Percentiles rank a stretch among this genome's conserved stretches.
phyloP scores from a whole-genome alignment of 1,140 invertebrate genomes.

The Aphis craccivora region DNA sequence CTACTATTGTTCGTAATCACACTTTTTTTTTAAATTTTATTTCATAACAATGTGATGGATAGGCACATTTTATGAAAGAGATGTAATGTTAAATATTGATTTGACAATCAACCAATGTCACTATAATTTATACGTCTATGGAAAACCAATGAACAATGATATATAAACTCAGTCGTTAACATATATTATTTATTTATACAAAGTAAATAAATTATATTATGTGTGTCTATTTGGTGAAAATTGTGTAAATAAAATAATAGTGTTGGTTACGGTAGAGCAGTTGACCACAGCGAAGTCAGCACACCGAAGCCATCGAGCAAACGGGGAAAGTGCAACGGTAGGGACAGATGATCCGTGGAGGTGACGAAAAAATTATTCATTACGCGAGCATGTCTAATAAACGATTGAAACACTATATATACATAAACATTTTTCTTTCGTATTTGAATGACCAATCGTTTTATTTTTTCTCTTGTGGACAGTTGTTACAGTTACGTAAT shows the following conservation, averaged over 20 bases:
- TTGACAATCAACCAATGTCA: background rate
- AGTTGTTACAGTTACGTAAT: constrained; percentile 18
- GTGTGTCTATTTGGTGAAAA: background rate
- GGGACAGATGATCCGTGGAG: constrained; percentile 50
- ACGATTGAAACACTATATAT: constrained; percentile 20
- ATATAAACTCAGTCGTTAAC: background rate
- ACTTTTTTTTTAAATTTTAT: background rate
- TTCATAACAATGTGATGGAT: background rate
- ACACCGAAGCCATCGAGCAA: constrained; percentile 7
- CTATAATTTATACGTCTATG: background rate
- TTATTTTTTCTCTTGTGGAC: background rate
- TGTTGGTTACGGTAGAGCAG: constrained; percentile 28
- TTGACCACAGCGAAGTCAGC: background rate
- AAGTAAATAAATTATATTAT: background rate
- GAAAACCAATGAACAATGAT: background rate
- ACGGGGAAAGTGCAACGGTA: constrained; percentile 44
- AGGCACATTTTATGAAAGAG: no score
- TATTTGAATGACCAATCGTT: constrained; percentile 30
- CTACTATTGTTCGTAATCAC: background rate
- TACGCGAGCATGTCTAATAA: constrained; percentile 52
- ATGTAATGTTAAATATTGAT: background rate
- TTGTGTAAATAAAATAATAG: constrained; percentile 54
- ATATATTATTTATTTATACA: background rate
- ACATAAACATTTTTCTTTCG: background rate
- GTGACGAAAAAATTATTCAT: constrained; percentile 50